phyloP scores from a whole-genome alignment of 37 sponge, comb jelly and placozoan genomes.

The Corticium candelabrum region DNA sequence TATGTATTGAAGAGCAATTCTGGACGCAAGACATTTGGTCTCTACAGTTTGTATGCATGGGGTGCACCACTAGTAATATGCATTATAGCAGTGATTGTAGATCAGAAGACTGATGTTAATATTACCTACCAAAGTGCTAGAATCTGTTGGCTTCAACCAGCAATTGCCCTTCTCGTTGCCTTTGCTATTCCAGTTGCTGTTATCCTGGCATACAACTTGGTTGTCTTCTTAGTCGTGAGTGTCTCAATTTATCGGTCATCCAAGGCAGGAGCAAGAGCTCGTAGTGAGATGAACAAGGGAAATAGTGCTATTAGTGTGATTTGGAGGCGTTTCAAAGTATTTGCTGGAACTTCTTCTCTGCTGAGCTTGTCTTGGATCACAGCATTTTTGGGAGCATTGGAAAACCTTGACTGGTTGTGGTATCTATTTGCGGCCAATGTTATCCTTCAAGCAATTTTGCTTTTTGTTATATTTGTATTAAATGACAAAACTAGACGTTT shows the following conservation, averaged over 20 bases:
- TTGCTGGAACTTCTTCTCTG: neutral
- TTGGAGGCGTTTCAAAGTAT: neutral
- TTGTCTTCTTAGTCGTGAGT: neutral
- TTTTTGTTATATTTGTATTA: neutral
- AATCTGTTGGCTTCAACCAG: neutral
- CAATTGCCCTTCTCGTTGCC: neutral
- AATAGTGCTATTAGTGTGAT: too few relatives aligned
- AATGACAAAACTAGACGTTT: neutral
- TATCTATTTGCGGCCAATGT: neutral
- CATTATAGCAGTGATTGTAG: neutral
- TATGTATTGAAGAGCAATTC: neutral
- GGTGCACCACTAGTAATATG: neutral
- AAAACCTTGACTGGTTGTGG: neutral
- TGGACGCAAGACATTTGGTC: neutral
- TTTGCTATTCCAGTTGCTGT: neutral
- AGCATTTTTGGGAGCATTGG: neutral
- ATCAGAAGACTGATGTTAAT: neutral
- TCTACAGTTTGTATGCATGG: neutral
- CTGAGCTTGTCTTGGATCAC: neutral
- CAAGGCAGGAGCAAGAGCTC: neutral
- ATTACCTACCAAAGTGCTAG: neutral
- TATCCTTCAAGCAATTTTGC: neutral
- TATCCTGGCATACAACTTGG: neutral
- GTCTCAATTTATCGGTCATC: neutral
- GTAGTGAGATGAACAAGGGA: neutral